Evolutionary conservation across 2,888 invertebrate genomes (phyloP).

Genomic region (Folsomia candida): DNA sequence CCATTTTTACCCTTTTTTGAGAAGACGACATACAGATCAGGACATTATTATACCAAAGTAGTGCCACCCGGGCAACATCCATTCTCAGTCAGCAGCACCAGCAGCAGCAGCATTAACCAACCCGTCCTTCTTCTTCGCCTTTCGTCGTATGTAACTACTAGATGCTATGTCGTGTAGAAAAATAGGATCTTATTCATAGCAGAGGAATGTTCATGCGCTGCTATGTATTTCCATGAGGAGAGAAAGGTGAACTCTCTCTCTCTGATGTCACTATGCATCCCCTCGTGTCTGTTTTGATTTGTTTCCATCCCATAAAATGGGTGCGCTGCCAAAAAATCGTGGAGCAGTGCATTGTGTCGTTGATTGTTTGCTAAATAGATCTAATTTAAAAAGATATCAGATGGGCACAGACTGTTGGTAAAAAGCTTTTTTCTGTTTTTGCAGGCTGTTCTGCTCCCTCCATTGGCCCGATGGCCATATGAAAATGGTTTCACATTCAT

Average conservation of each 20-base stretch:
- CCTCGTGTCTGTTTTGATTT: background rate
- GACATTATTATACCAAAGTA: background rate
- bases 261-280: background rate
- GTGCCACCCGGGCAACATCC: background rate
- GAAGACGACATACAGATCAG: background rate
- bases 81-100: background rate
- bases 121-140: too few species aligned
- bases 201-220: background rate
- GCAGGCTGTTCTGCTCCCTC: conserved; percentile 94
- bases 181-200: too few species aligned
- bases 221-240: background rate
- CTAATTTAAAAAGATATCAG: conserved; percentile 10
- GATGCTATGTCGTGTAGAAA: too few species aligned
- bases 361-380: conserved; percentile 14
- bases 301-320: conserved; percentile 5
- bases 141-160: too few species aligned
- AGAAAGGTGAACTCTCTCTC: background rate
- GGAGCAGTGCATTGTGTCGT: background rate
- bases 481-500: conserved; percentile 99
- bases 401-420: background rate
- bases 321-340: background rate
- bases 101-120: background rate
- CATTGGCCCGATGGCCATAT: conserved; percentile 96
- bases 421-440: conserved; percentile 52
- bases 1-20: background rate